A percentile compares a stretch with the other conserved stretches of the same genome.
Conservation (phyloP, 2,113 vertebrate genomes). For the Cyprinodon tularosa region DNA sequence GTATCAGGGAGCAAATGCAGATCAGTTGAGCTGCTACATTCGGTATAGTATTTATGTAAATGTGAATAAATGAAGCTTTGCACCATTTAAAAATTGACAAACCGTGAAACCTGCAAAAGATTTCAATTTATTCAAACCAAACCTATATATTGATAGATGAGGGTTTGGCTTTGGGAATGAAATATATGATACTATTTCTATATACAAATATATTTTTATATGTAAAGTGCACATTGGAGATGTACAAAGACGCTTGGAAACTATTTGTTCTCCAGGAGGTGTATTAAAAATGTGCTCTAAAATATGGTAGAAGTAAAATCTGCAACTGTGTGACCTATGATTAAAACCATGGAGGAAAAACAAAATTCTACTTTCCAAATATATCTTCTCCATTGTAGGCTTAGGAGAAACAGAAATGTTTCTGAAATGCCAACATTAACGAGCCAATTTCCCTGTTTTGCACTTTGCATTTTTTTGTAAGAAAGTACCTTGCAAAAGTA, state of each 20-base stretch:
- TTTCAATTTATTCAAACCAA: constrained; percentile 42
- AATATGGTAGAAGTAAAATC: constrained; percentile 18
- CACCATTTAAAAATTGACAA: constrained; percentile 18
- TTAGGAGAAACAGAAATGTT: constrained; percentile 33
- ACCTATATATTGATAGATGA: constrained; percentile 24
- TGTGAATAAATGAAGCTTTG: constrained; percentile 12
- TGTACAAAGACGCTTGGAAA: constrained; percentile 66
- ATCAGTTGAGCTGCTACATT: constrained; percentile 69
- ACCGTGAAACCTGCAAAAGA: constrained; percentile 18
- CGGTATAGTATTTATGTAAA: constrained; percentile 19
- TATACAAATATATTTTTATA: constrained; percentile 16
- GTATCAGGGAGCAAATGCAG: constrained; percentile 51
- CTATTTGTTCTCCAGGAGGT: constrained; percentile 50
- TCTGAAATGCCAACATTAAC: constrained; percentile 30
- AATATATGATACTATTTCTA: constrained; percentile 17
- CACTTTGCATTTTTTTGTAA: constrained; percentile 56
- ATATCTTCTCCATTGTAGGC: neutral
- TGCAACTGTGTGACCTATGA: constrained; percentile 17
- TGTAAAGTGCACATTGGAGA: constrained; percentile 81
- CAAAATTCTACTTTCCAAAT: constrained; percentile 18
- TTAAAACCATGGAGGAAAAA: constrained; percentile 12
- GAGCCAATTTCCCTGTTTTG: constrained; percentile 60
- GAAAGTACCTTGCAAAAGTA: neutral
- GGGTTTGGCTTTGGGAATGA: constrained; percentile 54
- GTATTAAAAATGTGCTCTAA: constrained; percentile 46